These are phyloP conservation scores for Trachurus trachurus DNA, from an alignment of 2,797 vertebrate species.

Conservation along the genomic window DNA sequence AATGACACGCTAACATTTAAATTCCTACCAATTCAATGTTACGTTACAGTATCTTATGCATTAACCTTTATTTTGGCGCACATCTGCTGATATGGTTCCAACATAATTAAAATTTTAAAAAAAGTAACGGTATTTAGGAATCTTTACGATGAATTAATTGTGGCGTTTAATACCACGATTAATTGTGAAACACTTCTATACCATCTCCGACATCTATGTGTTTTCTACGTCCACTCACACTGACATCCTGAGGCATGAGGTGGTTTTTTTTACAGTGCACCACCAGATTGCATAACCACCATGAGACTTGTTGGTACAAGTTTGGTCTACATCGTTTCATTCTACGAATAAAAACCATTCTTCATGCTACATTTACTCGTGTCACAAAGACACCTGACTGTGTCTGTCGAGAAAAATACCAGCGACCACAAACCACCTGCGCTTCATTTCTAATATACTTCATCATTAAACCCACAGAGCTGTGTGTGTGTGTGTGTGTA, in stretches of 20 bases:
- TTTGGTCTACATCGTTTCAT: constrained; percentile 15
- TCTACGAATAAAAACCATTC: neutral
- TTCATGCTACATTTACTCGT: neutral
- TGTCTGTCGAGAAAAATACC: neutral
- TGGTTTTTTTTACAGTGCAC: neutral
- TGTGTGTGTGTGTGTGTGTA: neutral
- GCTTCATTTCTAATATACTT: neutral
- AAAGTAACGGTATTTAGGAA: no score
- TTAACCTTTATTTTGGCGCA: no score
- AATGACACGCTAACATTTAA: no score
- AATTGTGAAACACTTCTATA: no score
- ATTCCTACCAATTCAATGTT: no score
- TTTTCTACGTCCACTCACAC: neutral
- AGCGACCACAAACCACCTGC: neutral
- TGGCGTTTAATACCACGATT: no score
- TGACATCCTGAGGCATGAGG: neutral
- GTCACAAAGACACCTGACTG: neutral
- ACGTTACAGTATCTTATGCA: no score
- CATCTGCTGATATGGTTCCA: no score
- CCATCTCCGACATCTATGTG: neutral
- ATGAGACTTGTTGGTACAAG: constrained; percentile 35
- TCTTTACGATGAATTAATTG: no score
- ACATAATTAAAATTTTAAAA: no score
- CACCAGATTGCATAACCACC: constrained; percentile 2
- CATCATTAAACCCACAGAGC: neutral